Evolutionary conservation across 53 echinoderm and acorn worm genomes (phyloP).

Genomic region (Paracentrotus lividus): DNA sequence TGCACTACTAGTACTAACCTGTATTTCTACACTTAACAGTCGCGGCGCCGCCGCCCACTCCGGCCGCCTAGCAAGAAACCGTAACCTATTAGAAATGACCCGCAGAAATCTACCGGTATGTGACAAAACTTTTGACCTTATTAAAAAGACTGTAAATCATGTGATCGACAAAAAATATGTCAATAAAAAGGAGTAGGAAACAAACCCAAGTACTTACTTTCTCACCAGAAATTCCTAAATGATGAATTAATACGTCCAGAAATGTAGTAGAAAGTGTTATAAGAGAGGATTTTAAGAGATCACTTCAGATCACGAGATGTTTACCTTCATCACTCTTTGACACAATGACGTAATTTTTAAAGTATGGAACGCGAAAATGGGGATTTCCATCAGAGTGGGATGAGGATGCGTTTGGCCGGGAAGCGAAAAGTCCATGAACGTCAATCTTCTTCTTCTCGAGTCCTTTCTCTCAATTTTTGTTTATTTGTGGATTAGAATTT

Average conservation of each 20-base stretch:
- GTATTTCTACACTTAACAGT: too few species aligned
- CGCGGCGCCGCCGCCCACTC: too few species aligned
- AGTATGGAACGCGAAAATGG: slow-evolving; percentile 13
- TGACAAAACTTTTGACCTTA: too few species aligned
- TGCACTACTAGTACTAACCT: too few species aligned
- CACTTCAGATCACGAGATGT: slow-evolving; percentile 22
- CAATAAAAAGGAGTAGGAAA: not conserved
- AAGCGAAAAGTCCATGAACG: too few species aligned
- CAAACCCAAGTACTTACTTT: not conserved
- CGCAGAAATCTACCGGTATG: too few species aligned
- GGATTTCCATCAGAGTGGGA: slow-evolving; percentile 1
- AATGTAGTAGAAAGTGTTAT: not conserved
- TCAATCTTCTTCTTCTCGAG: too few species aligned
- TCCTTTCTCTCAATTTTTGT: too few species aligned
- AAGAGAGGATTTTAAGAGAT: not conserved
- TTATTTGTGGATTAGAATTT: too few species aligned
- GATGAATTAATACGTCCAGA: not conserved
- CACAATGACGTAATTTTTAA: slow-evolving; percentile 13
- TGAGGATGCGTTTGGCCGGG: too few species aligned
- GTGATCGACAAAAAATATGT: not conserved
- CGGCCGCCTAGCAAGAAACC: too few species aligned
- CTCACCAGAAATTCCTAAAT: not conserved
- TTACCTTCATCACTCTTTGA: slow-evolving; percentile 16
- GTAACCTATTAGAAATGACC: too few species aligned
- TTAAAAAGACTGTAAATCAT: not conserved